Percentiles rank a stretch among this genome's conserved stretches.
phyloP scores from a whole-genome alignment of 1,140 invertebrate genomes.

The Chironomus tepperi region DNA sequence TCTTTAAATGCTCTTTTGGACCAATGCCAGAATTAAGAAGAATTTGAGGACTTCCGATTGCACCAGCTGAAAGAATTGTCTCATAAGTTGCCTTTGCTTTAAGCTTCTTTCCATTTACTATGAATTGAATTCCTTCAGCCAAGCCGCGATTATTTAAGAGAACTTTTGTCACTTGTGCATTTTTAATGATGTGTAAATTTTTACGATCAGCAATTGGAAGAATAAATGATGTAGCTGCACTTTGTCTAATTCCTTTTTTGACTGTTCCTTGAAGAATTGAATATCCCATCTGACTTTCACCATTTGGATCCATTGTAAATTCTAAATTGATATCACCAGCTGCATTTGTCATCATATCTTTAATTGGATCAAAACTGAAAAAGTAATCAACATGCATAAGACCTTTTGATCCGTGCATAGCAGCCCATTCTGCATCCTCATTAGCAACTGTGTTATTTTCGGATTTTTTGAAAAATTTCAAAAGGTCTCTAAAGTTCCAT shows the following conservation, averaged over 20 bases:
- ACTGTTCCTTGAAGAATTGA: constrained; percentile 43
- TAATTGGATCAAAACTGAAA: constrained; percentile 29
- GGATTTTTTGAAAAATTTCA: constrained; percentile 33
- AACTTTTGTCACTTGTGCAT: constrained; percentile 41
- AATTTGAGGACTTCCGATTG: constrained; percentile 50
- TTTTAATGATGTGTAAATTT: constrained; percentile 48
- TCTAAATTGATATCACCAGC: constrained; percentile 40
- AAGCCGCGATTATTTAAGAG: constrained; percentile 34
- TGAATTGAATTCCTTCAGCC: constrained; percentile 30
- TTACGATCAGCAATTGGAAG: constrained; percentile 41
- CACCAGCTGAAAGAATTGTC: constrained; percentile 55
- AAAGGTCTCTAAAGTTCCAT: constrained; percentile 34
- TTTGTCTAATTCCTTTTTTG: constrained; percentile 50
- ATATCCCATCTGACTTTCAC: constrained; percentile 45
- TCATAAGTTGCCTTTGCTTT: constrained; percentile 48
- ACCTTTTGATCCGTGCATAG: constrained; percentile 39
- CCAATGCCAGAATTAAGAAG: constrained; percentile 67
- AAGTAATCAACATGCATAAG: constrained; percentile 38
- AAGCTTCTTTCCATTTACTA: constrained; percentile 36
- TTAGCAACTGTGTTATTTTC: constrained; percentile 42
- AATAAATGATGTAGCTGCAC: constrained; percentile 38
- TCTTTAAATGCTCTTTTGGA: constrained; percentile 53
- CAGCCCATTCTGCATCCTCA: constrained; percentile 33
- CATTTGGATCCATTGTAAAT: constrained; percentile 42
- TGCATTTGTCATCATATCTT: constrained; percentile 41